phyloP scores from a whole-genome alignment of 1,140 invertebrate species.

The Plectrocnemia conspersa region DNA sequence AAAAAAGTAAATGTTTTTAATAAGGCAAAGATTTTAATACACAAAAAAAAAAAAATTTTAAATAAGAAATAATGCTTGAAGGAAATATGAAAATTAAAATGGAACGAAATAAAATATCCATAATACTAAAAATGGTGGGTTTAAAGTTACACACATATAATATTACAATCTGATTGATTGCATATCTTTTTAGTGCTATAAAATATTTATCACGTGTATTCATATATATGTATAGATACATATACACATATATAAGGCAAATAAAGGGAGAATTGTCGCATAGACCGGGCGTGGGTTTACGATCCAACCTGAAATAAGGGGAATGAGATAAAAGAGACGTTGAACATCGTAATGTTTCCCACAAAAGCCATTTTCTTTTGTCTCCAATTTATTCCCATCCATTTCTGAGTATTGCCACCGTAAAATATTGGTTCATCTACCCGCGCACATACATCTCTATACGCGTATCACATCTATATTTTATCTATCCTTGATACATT shows the following conservation, averaged over 20 bases:
- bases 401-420: slow-evolving; percentile 34
- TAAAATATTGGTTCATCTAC: slow-evolving; percentile 35
- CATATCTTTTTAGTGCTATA: too few relatives aligned
- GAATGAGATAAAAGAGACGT: slow-evolving; percentile 32
- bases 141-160: too few relatives aligned
- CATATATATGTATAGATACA: not conserved
- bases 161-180: too few relatives aligned
- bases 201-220: too few relatives aligned
- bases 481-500: slow-evolving; percentile 18
- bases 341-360: slow-evolving; percentile 35
- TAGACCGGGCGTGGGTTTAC: slow-evolving; percentile 21
- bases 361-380: slow-evolving; percentile 36
- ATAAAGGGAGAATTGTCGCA: slow-evolving; percentile 18
- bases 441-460: slow-evolving; percentile 18
- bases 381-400: slow-evolving; percentile 35
- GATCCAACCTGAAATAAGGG: slow-evolving; percentile 22
- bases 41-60: too few relatives aligned
- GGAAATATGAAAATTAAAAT: too few relatives aligned
- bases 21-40: too few relatives aligned
- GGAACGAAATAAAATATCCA: too few relatives aligned
- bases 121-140: too few relatives aligned
- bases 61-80: too few relatives aligned
- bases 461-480: slow-evolving; percentile 20
- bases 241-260: not conserved
- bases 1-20: too few relatives aligned